Evolutionary conservation across 2,888 invertebrate genomes (phyloP), one percentile per base, ranked within the genome.

Genomic region (Dicycla oo): DNA sequence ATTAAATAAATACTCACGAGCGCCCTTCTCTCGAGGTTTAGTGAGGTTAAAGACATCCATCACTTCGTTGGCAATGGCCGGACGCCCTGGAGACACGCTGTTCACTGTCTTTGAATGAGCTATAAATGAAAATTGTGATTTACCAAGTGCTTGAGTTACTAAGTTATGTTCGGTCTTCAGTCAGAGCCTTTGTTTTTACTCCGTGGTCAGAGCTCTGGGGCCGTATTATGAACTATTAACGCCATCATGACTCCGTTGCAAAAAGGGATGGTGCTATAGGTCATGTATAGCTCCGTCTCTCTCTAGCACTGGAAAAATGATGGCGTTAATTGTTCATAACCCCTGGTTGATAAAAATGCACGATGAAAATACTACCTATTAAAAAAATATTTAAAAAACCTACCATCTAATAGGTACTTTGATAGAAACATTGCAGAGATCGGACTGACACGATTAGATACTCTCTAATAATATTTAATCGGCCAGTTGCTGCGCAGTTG

Each of bases 71-170:
- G 63, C 63, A n/a, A 69, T 60, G 13, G 78, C 45, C 13, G 54
- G 15, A 23, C 56, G 23, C 43, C 58, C 6, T 64, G 74, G 34
- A 60, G 8, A 3, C 26, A 81, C 76, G 6, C 75, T 81, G 53
- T 82, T 89, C 10, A 90, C 40, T 0, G 88, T 90, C 82, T 87
- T 91, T 3, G 91, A 90, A 40, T 87, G 90, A 43, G 88, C 91
- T 91, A 73, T 45, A 86, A 82, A 38, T 56, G 45, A 7, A 63
- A 60, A 45, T 6, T 15, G 15, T 40, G 45, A 20, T 47, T 60
- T 5, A 47, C 26, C 11, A 47, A n/a, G 23, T 47, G 8, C 45
- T 8, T 13, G n/a, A 15, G 20, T 38, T 38, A 15, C 0, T 23
- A 7, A 6, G 15, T 15, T 38, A n/a, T 6, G 45, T 2, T 20